phyloP scores from a whole-genome alignment of 2,113 vertebrate genomes.

The Festucalex cinctus region DNA sequence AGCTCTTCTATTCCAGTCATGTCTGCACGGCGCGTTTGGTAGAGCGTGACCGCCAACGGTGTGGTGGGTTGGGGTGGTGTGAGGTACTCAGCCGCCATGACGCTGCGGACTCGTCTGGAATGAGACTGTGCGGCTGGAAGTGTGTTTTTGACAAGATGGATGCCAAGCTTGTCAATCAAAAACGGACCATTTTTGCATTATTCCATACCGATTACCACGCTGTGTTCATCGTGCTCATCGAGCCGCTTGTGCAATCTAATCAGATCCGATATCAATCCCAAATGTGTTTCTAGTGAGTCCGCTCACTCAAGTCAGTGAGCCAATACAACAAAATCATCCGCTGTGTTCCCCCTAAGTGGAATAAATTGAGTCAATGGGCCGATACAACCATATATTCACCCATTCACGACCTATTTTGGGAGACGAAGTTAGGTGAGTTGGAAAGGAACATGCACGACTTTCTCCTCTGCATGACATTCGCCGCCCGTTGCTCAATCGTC shows the following conservation, averaged over 20 bases:
- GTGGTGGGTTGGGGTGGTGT: no score
- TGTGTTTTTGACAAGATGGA: background rate
- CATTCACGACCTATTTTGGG: no score
- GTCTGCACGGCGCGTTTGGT: slow-evolving; percentile 45
- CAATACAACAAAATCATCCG: background rate
- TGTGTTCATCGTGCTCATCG: background rate
- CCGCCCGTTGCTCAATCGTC: background rate
- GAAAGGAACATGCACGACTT: background rate
- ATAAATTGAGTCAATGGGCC: background rate
- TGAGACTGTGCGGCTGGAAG: slow-evolving; percentile 25
- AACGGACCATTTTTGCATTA: slow-evolving; percentile 26
- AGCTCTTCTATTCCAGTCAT: slow-evolving; percentile 63
- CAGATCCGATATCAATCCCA: background rate
- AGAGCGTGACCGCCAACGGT: background rate
- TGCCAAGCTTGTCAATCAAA: background rate
- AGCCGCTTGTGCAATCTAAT: no score
- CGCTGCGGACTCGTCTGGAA: background rate
- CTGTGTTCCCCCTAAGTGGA: background rate
- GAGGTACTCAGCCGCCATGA: background rate
- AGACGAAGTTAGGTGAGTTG: background rate
- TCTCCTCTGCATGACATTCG: background rate
- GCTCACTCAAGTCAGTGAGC: background rate
- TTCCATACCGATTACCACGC: slow-evolving; percentile 20
- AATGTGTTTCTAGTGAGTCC: background rate
- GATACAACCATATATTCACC: background rate